A percentile compares a stretch with the other conserved stretches of the same genome.
Evolutionary conservation across 2,888 invertebrate species (phyloP).

Genomic region (Platerodrilus igneus): DNA sequence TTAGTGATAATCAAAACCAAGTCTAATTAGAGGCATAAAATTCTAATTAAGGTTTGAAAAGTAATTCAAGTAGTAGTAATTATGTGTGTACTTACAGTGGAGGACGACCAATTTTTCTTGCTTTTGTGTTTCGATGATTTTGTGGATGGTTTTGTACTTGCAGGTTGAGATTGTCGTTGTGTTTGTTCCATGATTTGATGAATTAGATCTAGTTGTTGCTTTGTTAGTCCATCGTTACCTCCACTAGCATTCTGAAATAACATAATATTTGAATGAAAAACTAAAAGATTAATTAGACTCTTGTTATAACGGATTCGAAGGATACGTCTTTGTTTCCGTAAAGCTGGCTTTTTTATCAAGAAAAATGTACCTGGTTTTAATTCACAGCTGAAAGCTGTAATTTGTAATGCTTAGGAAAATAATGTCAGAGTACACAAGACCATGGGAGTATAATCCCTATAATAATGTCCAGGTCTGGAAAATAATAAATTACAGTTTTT

Average conservation of each 20-base stretch:
- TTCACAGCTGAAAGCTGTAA: slow-evolving; percentile 34
- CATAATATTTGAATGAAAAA: slow-evolving; percentile 6
- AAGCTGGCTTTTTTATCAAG: slow-evolving; percentile 30
- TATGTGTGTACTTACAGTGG: slow-evolving; percentile 36
- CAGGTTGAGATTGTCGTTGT: slow-evolving; percentile 54
- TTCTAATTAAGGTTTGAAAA: not conserved
- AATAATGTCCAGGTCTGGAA: slow-evolving; percentile 28
- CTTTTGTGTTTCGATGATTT: slow-evolving; percentile 35
- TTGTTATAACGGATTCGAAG: slow-evolving; percentile 15
- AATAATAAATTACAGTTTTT: slow-evolving; percentile 26
- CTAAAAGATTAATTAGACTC: slow-evolving; percentile 3
- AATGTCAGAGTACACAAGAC: slow-evolving; percentile 31
- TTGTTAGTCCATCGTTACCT: slow-evolving; percentile 63
- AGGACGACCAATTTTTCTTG: slow-evolving; percentile 44
- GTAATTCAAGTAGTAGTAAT: slow-evolving; percentile 1
- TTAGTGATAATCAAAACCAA: no score
- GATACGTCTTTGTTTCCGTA: slow-evolving; percentile 17
- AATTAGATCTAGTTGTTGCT: slow-evolving; percentile 69
- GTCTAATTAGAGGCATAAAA: not conserved
- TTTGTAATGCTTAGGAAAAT: slow-evolving; percentile 41
- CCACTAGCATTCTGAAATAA: slow-evolving; percentile 46
- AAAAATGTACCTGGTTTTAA: slow-evolving; percentile 37
- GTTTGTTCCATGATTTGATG: slow-evolving; percentile 75
- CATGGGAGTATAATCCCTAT: slow-evolving; percentile 26
- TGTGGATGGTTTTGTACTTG: slow-evolving; percentile 37